Percentiles rank a stretch among this genome's conserved stretches.
Evolutionary conservation across 2,888 invertebrate genomes (phyloP).

Genomic region (Leucania comma): DNA sequence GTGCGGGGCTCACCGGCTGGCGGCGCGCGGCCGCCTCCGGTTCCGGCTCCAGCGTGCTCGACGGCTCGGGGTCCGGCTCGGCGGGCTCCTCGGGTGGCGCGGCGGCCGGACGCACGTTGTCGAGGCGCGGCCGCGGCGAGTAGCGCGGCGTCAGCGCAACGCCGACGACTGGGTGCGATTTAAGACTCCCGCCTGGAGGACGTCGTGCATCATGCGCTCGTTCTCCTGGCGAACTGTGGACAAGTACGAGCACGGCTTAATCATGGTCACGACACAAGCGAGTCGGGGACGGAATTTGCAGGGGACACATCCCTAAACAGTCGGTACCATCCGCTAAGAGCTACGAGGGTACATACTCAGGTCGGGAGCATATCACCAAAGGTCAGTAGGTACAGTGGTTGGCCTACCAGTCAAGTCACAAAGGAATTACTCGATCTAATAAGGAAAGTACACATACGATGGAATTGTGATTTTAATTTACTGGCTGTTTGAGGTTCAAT

Average conservation of each 20-base stretch:
- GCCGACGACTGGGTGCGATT: slow-evolving; percentile 91
- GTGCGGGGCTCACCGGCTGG: slow-evolving; percentile 68
- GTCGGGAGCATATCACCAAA: slow-evolving; percentile 41
- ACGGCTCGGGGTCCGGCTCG: slow-evolving; percentile 73
- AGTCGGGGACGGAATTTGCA: slow-evolving; percentile 67
- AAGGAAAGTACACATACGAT: slow-evolving; percentile 57
- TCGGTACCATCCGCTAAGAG: slow-evolving; percentile 50
- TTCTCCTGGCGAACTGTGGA: slow-evolving; percentile 96
- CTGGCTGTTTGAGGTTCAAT: slow-evolving; percentile 58
- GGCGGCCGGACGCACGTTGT: slow-evolving; percentile 86
- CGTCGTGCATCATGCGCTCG: slow-evolving; percentile 95
- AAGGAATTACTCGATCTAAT: slow-evolving; percentile 59
- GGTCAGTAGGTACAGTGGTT: slow-evolving; percentile 39
- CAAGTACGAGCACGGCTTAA: slow-evolving; percentile 82
- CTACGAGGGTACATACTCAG: slow-evolving; percentile 39
- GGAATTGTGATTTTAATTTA: slow-evolving; percentile 56
- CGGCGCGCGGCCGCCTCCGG: slow-evolving; percentile 68
- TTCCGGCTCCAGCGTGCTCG: slow-evolving; percentile 54
- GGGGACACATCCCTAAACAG: slow-evolving; percentile 60
- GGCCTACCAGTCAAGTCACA: slow-evolving; percentile 52
- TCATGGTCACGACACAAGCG: slow-evolving; percentile 67
- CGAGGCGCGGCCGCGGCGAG: slow-evolving; percentile 87
- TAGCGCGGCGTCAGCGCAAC: slow-evolving; percentile 90
- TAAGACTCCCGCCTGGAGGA: slow-evolving; percentile 91
- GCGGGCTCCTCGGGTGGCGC: slow-evolving; percentile 86